Conservation (phyloP, 2,113 vertebrate species). For the Scartelaos histophorus region DNA sequence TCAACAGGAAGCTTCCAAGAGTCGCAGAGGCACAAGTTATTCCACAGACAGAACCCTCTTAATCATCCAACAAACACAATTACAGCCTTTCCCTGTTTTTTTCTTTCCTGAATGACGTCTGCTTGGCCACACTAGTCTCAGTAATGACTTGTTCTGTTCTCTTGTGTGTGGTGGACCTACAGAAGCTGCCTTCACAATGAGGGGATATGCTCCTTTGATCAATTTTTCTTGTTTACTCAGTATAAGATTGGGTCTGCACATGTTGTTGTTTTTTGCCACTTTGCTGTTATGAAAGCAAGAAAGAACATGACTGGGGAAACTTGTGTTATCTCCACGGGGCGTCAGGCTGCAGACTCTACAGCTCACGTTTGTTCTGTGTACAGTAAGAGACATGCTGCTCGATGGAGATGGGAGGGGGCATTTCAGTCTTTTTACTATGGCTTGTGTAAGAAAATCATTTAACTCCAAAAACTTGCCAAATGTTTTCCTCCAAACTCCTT, state of each 20-base stretch:
- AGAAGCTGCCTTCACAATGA: slow-evolving; percentile 21
- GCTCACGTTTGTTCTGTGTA: slow-evolving; percentile 44
- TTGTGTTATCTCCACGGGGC: slow-evolving; percentile 65
- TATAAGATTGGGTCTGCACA: slow-evolving; percentile 30
- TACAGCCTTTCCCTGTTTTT: slow-evolving; percentile 38
- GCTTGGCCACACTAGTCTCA: slow-evolving; percentile 8
- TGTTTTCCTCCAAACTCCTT: no score
- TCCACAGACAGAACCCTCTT: slow-evolving; percentile 55
- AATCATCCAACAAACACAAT: slow-evolving; percentile 69
- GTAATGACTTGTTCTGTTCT: slow-evolving; percentile 19
- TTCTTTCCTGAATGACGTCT: slow-evolving; percentile 13
- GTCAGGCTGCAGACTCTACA: slow-evolving; percentile 23
- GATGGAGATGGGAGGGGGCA: slow-evolving; percentile 35
- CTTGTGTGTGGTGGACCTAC: slow-evolving; percentile 3
- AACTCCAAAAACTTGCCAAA: neutral
- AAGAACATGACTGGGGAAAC: slow-evolving; percentile 42
- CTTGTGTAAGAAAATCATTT: neutral
- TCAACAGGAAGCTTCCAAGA: slow-evolving; percentile 53
- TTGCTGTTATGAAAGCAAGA: slow-evolving; percentile 26
- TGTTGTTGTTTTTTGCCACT: slow-evolving; percentile 41
- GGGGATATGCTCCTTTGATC: slow-evolving; percentile 40
- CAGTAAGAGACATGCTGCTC: slow-evolving; percentile 49
- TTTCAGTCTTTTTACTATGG: slow-evolving; percentile 46
- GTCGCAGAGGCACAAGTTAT: slow-evolving; percentile 47
- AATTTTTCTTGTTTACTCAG: slow-evolving; percentile 32